These are phyloP conservation scores for Watsonalla binaria DNA, from an alignment of 2,888 invertebrate species.

Conservation along the genomic window DNA sequence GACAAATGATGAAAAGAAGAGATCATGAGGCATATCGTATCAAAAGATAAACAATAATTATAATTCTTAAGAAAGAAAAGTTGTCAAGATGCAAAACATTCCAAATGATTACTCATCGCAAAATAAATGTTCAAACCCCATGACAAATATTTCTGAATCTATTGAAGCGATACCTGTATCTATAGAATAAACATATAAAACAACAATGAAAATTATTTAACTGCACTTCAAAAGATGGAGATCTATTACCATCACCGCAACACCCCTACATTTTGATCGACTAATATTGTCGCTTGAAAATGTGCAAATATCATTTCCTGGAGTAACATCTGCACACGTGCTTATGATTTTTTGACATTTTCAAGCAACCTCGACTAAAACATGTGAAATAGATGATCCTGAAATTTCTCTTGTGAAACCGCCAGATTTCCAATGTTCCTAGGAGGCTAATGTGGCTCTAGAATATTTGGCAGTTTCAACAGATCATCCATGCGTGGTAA, in stretches of 20 bases:
- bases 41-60: conserved; percentile 50
- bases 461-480: conserved; percentile 26
- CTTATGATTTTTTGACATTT: background rate
- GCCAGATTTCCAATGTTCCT: conserved; percentile 6
- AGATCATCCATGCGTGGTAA: conserved; percentile 43
- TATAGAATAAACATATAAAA: conserved; percentile 34
- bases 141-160: conserved; percentile 56
- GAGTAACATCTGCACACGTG: background rate
- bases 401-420: conserved; percentile 7
- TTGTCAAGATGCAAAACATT: conserved; percentile 79
- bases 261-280: conserved; percentile 4
- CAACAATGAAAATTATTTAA: conserved; percentile 17
- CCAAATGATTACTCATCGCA: conserved; percentile 63
- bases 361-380: background rate
- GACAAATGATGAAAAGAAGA: conserved; percentile 40
- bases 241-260: conserved; percentile 19
- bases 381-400: background rate
- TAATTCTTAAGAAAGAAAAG: conserved; percentile 58
- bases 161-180: conserved; percentile 52
- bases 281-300: conserved; percentile 10
- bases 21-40: conserved; percentile 56
- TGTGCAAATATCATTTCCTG: background rate
- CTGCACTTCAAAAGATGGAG: conserved; percentile 9
- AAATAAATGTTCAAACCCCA: conserved; percentile 77
- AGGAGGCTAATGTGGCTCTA: conserved; percentile 6